Evolutionary conservation across 2,888 invertebrate genomes (phyloP), one percentile per base, ranked within the genome.

Genomic region (Melieria omissa): DNA sequence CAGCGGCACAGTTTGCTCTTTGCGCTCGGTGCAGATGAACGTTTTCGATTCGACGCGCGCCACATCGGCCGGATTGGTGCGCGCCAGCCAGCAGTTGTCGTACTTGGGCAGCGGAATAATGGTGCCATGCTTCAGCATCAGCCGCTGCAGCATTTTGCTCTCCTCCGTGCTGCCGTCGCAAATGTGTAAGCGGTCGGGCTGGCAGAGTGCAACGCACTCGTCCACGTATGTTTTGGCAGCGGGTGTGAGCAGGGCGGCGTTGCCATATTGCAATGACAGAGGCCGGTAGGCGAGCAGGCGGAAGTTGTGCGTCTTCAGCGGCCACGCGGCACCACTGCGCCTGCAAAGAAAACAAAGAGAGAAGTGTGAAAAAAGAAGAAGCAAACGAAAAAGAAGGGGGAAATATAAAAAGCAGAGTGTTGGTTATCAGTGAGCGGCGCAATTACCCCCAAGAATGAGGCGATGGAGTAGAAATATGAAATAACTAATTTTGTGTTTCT

Each of bases 11-110:
- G 97, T 93, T 77, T 97, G 94, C 9, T 92, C 89, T 83, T 93
- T 93, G 10, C 90, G 89, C 0, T 91, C 90, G 0, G 98, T 95
- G 80, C 95, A 95, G 83, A 99, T 98, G 88, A 97, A 97, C 0
- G 99, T 99, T 78, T 93, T 92, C 65, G 96, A 95, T 87, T 99
- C 99, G 3, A 99, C 99, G 49, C 99, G 91, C 0, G 99, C 99
- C 3, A 99, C 99, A 88, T 99, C 99, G 0, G 94, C 94, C 0
- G 99, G 99, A 88, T 99, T 98, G 0, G 99, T 99, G 79, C 93
- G 91, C 0, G 97, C 94, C 78, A 98, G 88, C 95, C 96, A 98
- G 85, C 97, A 98, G 88, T 98, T 98, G 61, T 96, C 90, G 85
- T 97, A 97, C 88, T 97, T 97, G 5, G 93, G 90, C 76, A 98